Base-by-base conservation (phyloP, 2,888 invertebrate species). In the Stegophylla sp. region DNA sequence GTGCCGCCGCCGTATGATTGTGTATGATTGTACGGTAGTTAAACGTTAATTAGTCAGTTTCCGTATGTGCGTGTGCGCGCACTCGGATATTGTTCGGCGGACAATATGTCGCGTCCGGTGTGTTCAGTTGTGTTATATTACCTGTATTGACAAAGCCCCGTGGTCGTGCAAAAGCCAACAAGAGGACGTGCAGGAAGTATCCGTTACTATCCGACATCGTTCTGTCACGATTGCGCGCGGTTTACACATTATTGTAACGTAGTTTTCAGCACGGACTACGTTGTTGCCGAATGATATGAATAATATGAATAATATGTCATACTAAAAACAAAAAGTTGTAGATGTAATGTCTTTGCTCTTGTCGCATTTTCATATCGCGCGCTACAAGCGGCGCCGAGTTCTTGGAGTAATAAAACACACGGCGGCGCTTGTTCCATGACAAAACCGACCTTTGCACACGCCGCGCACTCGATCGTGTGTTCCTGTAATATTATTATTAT, bases 391-490 rank as follows among this genome's bases (percentile, higher is more conserved):
- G 28, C 67, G 67, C 67, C 67, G 26, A 45, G 45, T 26, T 67
- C 67, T 67, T 67, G 67, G 67, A 45, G 26, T 45, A 67, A 67
- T 67, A 67, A 69, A 69, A 51, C 2, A 69, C 34, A 51, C 28
- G 56, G 20, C 23, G n/a, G n/a, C n/a, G 69, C 34, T 53, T 69
- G 51, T 69, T 69, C 69, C 51, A 51, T 51, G 69, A 69, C 20
- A 23, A 23, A n/a, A n/a, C n/a, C 69, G 34, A 71, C 61, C 61
- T 61, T 61, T 73, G 61, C 61, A 15, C 45, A 45, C 13, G 45
- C 13, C n/a, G 9, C 41, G 9, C 43, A 26, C 20, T 56, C 61
- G n/a, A n/a, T 17, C 41, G 41, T n/a, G 20, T 43, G 61, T 73
- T n/a, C n/a, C n/a, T n/a, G n/a, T n/a, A n/a, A n/a, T n/a, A n/a